These are phyloP conservation scores for Trichogramma pretiosum DNA, from an alignment of 1,140 invertebrate species.

Conservation along the genomic window DNA sequence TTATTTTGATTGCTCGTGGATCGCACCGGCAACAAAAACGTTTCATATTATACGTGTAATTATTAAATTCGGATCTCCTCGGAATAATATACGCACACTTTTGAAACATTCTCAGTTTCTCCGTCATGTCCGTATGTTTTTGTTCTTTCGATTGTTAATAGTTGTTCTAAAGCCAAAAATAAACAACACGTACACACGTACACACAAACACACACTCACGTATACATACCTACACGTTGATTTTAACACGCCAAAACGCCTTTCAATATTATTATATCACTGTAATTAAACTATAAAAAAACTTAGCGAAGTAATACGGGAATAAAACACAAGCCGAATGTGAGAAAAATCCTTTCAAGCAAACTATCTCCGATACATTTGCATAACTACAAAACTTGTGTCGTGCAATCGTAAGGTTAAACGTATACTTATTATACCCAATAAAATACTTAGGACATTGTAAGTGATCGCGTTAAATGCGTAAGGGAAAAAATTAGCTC, in stretches of 20 bases:
- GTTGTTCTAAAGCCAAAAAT: constrained; percentile 5
- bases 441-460: no score
- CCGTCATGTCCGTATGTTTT: neutral
- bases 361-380: constrained; percentile 7
- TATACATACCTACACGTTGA: neutral
- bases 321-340: no score
- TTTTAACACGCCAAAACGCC: neutral
- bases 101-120: no score
- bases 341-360: no score
- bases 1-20: neutral
- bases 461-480: no score
- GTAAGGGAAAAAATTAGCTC: no score
- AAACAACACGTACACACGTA: neutral
- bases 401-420: constrained; percentile 38
- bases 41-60: constrained; percentile 5
- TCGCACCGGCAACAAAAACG: no score
- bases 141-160: constrained; percentile 7
- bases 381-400: constrained; percentile 21
- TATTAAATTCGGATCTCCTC: neutral
- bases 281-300: no score
- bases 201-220: neutral
- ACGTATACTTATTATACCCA: no score
- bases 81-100: constrained; percentile 5
- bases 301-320: no score
- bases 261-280: no score